Conservation (phyloP, 2,113 vertebrate species). For the Struthidea cinerea region DNA sequence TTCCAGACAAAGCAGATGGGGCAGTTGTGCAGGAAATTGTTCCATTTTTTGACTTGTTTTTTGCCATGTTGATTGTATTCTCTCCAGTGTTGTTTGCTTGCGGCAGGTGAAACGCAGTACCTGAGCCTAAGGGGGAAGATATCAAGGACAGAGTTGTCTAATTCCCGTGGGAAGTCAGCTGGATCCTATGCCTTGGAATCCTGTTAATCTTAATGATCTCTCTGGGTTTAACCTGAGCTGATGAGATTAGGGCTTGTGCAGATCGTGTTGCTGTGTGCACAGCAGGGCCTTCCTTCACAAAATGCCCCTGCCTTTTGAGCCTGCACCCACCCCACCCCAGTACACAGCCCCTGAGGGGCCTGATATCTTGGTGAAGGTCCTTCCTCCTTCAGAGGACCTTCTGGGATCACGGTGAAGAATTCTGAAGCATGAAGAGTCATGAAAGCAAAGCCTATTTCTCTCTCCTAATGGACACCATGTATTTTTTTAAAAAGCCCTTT, state of each 20-base stretch:
- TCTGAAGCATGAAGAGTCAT: not conserved
- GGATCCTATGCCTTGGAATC: not conserved
- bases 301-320: not conserved
- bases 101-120: not conserved
- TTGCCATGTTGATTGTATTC: not conserved
- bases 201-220: not conserved
- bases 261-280: not conserved
- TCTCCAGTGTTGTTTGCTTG: not conserved
- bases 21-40: not conserved
- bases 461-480: not conserved
- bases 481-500: not conserved
- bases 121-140: not conserved
- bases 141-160: not conserved
- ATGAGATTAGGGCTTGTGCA: not conserved
- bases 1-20: not conserved
- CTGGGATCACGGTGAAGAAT: not conserved
- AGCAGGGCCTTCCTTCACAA: not conserved
- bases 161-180: not conserved
- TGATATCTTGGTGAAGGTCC: not conserved
- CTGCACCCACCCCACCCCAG: too few relatives aligned
- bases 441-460: not conserved
- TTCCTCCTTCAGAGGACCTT: not conserved
- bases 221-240: not conserved
- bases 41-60: not conserved
- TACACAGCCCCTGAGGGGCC: not conserved